Percentiles rank a stretch among this genome's conserved stretches.
Evolutionary conservation across 2,888 invertebrate genomes (phyloP).

Genomic region (Ormyrus rosae): DNA sequence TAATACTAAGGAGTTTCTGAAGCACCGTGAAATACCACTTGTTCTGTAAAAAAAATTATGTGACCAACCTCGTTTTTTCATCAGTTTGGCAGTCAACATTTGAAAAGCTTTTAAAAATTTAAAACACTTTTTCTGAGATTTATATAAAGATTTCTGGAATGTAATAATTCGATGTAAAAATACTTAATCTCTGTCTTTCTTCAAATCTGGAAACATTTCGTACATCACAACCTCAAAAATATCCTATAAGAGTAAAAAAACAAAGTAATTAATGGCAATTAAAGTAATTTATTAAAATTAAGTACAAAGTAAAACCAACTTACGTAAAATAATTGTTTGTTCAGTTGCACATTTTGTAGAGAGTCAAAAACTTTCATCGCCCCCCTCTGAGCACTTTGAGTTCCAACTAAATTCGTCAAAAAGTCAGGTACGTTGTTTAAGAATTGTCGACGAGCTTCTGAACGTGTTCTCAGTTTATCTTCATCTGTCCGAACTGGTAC

Average conservation of each 20-base stretch:
- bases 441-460: conserved; percentile 83
- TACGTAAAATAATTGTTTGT: conserved; percentile 94
- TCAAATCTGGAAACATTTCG: conserved; percentile 77
- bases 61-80: conserved; percentile 46
- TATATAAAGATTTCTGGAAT: conserved; percentile 35
- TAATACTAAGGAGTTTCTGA: conserved; percentile 48
- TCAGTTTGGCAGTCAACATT: conserved; percentile 46
- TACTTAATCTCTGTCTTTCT: conserved; percentile 55
- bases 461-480: conserved; percentile 82
- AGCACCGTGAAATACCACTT: conserved; percentile 42
- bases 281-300: background rate
- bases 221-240: conserved; percentile 77
- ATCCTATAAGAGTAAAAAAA: conserved; percentile 73
- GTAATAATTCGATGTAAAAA: conserved; percentile 55
- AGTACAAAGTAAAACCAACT: conserved; percentile 74
- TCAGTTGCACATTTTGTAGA: conserved; percentile 89
- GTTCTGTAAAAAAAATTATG: conserved; percentile 33
- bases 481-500: conserved; percentile 78
- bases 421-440: conserved; percentile 87
- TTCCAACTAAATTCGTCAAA: conserved; percentile 89
- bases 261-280: conserved; percentile 8
- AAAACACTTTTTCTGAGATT: conserved; percentile 10
- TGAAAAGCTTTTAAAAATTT: conserved; percentile 36
- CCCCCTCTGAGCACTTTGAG: conserved; percentile 89
- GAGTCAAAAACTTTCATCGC: conserved; percentile 91